Evolutionary conservation across 2,888 invertebrate genomes (phyloP).

Genomic region (Caenorhabditis sp.): DNA sequence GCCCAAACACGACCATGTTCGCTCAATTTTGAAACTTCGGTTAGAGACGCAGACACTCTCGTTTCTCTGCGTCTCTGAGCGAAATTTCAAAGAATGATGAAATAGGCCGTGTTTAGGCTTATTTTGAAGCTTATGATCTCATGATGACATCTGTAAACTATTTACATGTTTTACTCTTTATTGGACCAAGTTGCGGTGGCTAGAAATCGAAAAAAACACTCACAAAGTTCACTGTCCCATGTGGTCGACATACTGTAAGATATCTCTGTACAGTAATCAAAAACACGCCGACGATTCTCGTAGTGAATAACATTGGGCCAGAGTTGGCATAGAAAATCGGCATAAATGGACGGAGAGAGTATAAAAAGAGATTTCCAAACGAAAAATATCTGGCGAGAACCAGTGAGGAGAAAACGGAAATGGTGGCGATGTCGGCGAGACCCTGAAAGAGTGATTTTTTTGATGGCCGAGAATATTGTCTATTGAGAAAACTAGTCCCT

Average conservation of each 20-base stretch:
- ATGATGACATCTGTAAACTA: too few species aligned
- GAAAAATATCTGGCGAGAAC: slow-evolving; percentile 35
- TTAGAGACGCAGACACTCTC: background rate
- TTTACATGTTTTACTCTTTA: too few species aligned
- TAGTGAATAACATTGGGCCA: slow-evolving; percentile 32
- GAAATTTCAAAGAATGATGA: background rate
- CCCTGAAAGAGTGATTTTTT: slow-evolving; percentile 12
- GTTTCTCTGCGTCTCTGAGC: background rate
- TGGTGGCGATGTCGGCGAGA: slow-evolving; percentile 32
- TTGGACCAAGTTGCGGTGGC: too few species aligned
- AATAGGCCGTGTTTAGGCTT: too few species aligned
- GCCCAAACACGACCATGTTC: background rate
- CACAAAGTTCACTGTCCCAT: slow-evolving; percentile 17
- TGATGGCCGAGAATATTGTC: background rate
- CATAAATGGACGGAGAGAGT: slow-evolving; percentile 10
- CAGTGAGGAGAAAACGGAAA: slow-evolving; percentile 5
- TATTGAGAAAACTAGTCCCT: background rate
- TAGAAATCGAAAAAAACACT: too few species aligned
- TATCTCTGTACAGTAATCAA: slow-evolving; percentile 35
- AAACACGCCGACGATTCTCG: slow-evolving; percentile 38
- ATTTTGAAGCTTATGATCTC: too few species aligned
- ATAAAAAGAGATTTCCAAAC: slow-evolving; percentile 26
- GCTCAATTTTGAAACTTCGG: background rate
- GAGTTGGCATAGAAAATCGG: slow-evolving; percentile 37
- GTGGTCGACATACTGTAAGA: slow-evolving; percentile 26